Percentiles rank a stretch among this genome's conserved stretches.
Conservation (phyloP, 2,888 invertebrate species). For the Amphipoea lucens region DNA sequence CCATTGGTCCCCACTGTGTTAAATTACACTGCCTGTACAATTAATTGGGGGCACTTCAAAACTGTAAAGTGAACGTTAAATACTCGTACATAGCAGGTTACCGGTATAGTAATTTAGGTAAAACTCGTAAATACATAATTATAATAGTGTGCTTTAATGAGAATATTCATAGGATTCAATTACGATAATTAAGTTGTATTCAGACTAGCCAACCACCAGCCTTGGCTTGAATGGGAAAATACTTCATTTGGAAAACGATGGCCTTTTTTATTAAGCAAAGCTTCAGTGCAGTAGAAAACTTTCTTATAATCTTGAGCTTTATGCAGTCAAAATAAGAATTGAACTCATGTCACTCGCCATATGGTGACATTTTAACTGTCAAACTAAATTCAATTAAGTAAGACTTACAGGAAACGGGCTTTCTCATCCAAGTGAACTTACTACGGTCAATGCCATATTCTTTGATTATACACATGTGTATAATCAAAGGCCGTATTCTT, state of each 20-base stretch:
- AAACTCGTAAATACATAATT: not conserved
- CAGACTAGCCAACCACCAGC: not conserved
- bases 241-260: not conserved
- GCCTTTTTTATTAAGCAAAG: not conserved
- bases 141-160: not conserved
- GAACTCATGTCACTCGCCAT: too few species aligned
- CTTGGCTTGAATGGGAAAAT: not conserved
- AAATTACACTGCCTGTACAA: constrained; percentile 14
- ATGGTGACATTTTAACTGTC: not conserved
- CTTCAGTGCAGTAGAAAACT: not conserved
- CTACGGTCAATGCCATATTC: constrained; percentile 17
- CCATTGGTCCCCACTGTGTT: constrained; percentile 12
- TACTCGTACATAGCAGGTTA: not conserved
- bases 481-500: constrained; percentile 18
- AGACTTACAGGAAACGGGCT: not conserved
- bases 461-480: not conserved
- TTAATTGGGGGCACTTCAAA: constrained; percentile 30
- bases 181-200: not conserved
- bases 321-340: not conserved
- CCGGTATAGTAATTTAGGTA: constrained; percentile 5
- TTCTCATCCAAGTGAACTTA: constrained; percentile 14
- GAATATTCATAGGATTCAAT: not conserved
- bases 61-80: constrained; percentile 25
- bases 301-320: not conserved
- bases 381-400: not conserved